Evolutionary conservation across 2,113 vertebrate species (phyloP).

Genomic region (Orycteropus afer): DNA sequence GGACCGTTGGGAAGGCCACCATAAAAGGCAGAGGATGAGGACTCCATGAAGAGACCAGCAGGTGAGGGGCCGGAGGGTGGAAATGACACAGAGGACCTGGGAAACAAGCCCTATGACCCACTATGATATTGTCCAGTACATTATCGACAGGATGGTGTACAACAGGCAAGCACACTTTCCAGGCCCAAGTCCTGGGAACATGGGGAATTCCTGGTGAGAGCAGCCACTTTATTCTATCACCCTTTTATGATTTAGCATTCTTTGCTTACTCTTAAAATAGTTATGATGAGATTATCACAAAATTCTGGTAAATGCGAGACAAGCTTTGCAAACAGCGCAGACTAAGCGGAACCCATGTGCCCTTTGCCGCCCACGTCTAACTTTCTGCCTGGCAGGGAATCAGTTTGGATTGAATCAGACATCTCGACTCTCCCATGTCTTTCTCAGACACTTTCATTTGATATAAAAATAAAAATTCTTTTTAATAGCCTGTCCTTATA

Average conservation of each 20-base stretch:
- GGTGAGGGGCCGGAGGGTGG: background rate
- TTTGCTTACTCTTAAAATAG: background rate
- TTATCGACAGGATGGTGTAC: accelerated
- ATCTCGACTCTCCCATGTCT: background rate
- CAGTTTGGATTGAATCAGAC: background rate
- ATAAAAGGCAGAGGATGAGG: background rate
- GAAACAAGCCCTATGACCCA: background rate
- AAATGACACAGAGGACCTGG: background rate
- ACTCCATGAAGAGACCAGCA: background rate
- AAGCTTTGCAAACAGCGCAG: background rate
- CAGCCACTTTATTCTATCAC: background rate
- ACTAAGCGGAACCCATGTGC: accelerated
- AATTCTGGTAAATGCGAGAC: accelerated
- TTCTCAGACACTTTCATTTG: background rate
- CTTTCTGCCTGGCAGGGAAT: background rate
- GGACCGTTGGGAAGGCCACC: background rate
- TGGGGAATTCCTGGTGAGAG: background rate
- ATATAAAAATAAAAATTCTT: background rate
- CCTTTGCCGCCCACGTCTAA: accelerated
- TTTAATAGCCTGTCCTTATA: background rate
- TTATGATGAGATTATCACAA: background rate
- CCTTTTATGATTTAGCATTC: background rate
- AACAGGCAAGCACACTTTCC: accelerated
- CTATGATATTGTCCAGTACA: accelerated
- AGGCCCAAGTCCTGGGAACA: background rate